phyloP scores from a whole-genome alignment of 2,888 invertebrate genomes.

The Dermolepida albohirtum region DNA sequence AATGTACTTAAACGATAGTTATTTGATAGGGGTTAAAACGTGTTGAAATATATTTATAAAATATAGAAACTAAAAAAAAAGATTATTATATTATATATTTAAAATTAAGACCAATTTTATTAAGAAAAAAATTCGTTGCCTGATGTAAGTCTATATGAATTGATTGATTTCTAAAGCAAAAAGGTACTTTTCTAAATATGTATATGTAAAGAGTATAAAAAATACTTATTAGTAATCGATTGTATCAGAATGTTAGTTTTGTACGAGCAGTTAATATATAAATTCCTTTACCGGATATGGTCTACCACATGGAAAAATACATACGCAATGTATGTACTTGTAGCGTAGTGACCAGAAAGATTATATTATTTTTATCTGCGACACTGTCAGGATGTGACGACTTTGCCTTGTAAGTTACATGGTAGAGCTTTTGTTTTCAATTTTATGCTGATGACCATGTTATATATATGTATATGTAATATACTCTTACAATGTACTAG shows the following conservation, averaged over 20 bases:
- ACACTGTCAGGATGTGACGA: slow-evolving; percentile 58
- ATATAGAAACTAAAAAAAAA: slow-evolving; percentile 40
- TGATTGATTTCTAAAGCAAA: slow-evolving; percentile 36
- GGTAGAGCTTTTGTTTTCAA: slow-evolving; percentile 57
- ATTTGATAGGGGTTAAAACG: slow-evolving; percentile 41
- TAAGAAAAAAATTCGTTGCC: slow-evolving; percentile 42
- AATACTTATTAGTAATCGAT: slow-evolving; percentile 29
- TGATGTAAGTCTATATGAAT: slow-evolving; percentile 40
- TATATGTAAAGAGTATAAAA: slow-evolving; percentile 33
- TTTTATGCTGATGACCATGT: slow-evolving; percentile 56
- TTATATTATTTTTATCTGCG: slow-evolving; percentile 37
- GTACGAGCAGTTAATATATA: slow-evolving; percentile 19
- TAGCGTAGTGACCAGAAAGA: slow-evolving; percentile 22
- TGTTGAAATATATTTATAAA: slow-evolving; percentile 45
- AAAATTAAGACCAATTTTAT: slow-evolving; percentile 46
- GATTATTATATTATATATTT: slow-evolving; percentile 39
- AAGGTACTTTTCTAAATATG: slow-evolving; percentile 42
- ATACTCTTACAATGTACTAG: slow-evolving; percentile 61
- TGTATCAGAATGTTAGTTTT: slow-evolving; percentile 31
- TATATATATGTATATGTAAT: slow-evolving; percentile 60
- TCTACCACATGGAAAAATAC: too few species aligned
- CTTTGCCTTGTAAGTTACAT: slow-evolving; percentile 58
- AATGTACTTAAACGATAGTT: slow-evolving; percentile 42
- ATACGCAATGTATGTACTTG: not conserved
- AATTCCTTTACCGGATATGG: slow-evolving; percentile 14